These are phyloP conservation scores for Beris morrisii DNA, from an alignment of 2,888 invertebrate species.

Conservation along the genomic window DNA sequence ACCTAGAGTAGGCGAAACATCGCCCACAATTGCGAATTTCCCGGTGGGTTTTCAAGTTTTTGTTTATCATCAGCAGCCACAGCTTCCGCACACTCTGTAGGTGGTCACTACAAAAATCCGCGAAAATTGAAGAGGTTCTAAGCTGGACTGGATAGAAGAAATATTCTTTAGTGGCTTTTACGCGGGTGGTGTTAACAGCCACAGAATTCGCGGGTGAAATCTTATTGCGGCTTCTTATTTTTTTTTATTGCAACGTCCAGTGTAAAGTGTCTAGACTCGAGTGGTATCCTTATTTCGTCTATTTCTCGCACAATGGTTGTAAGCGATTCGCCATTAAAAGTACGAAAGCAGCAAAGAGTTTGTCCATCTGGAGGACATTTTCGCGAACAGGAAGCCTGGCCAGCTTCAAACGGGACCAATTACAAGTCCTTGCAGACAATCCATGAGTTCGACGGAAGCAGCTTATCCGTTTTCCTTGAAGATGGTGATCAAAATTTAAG, in stretches of 20 bases:
- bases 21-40: no score
- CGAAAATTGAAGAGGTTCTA: background rate
- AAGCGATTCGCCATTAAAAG: background rate
- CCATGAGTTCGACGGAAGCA: constrained; percentile 12
- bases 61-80: no score
- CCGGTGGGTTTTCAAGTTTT: no score
- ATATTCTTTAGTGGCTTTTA: no score
- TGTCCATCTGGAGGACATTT: background rate
- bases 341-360: background rate
- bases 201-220: no score
- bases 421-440: constrained; percentile 6
- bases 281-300: background rate
- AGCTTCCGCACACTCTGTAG: background rate
- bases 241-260: background rate
- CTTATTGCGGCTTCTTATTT: no score
- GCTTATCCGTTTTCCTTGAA: constrained; percentile 15
- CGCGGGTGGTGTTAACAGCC: no score
- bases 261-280: background rate
- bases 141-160: no score
- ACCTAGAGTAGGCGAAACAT: no score
- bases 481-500: background rate
- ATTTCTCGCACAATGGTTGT: constrained; percentile 1
- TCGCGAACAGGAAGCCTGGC: constrained; percentile 15
- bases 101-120: background rate
- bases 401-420: background rate